phyloP scores from a whole-genome alignment of 2,888 invertebrate genomes.

The Eubasilissa splendida region DNA sequence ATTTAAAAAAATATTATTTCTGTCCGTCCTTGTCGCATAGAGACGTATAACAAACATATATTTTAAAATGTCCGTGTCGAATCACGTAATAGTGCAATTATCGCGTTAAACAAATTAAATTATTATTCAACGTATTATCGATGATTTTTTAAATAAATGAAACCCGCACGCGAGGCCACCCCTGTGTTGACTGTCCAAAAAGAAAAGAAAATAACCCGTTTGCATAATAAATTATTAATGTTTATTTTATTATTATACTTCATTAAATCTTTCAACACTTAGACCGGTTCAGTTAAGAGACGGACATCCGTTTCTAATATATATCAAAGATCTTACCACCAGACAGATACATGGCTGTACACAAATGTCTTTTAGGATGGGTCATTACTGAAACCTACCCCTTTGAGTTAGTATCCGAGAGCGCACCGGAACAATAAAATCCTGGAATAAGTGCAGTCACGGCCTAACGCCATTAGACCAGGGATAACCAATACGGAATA shows the following conservation, averaged over 20 bases:
- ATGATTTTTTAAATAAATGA: no score
- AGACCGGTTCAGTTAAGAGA: not conserved
- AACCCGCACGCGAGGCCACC: no score
- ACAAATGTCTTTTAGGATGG: conserved; percentile 25
- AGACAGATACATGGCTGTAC: conserved; percentile 14
- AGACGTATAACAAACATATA: no score
- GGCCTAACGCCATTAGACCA: conserved; percentile 21
- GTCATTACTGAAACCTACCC: conserved; percentile 18
- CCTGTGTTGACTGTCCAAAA: no score
- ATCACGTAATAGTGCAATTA: no score
- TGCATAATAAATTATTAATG: not conserved
- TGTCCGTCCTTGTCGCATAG: no score
- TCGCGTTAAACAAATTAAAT: no score
- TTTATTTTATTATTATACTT: not conserved
- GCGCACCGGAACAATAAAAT: conserved; percentile 30
- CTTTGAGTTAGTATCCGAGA: conserved; percentile 30
- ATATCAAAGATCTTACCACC: not conserved
- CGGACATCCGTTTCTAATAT: conserved; percentile 20
- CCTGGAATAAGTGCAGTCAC: conserved; percentile 27
- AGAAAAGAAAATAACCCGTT: no score
- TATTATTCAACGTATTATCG: no score
- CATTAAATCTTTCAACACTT: not conserved
- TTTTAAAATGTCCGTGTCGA: no score
- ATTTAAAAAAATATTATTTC: no score
- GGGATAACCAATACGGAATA: not conserved